Evolutionary conservation across 2,888 invertebrate genomes (phyloP), one percentile per base, ranked within the genome.

Genomic region (Thera britannica): DNA sequence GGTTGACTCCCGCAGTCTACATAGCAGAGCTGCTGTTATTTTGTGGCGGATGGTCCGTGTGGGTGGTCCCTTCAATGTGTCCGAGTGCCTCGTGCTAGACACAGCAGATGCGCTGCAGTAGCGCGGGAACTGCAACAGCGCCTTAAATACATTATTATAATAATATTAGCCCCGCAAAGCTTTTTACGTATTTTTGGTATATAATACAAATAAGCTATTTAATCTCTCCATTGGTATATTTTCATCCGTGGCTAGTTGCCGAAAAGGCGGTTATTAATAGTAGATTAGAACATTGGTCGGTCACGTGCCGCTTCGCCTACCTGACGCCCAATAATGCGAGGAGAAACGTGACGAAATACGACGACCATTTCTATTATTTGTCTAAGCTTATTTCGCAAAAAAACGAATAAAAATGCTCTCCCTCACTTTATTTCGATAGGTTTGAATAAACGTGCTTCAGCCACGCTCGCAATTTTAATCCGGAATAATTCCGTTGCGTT

Each of bases 231-330:
- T 9, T 12, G 12, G 36, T 35, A 48, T 5, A 48, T 48, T 35
- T 35, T 8, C 4, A 8, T 4, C n/a, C 12, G 9, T 38, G 34
- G 8, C 23, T 6, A 44, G n/a, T 56, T 36, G 41, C 35, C 35
- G 8, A 51, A 69, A 52, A 46, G 52, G n/a, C 35, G 52, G 11
- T 65, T 62, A 69, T 59, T 46, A 49, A 62, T 34, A 52, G 41
- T 9, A 41, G 23, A 49, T 51, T 58, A 9, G 58, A 7, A 9
- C 35, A 38, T 36, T 55, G 59, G 58, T 8, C 23, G 56, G 59
- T 56, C 65, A 62, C 64, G 70, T 51, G 11, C 34, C 56, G 57
- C 11, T 12, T 46, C 46, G 41, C 54, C n/a, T 7, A 61, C 52
- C 60, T 61, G 49, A 41, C 41, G 35, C 52, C 5, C 1, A 35